These are phyloP conservation scores for Cichladusa arquata DNA, from an alignment of 2,113 vertebrate genomes.

Conservation along the genomic window DNA sequence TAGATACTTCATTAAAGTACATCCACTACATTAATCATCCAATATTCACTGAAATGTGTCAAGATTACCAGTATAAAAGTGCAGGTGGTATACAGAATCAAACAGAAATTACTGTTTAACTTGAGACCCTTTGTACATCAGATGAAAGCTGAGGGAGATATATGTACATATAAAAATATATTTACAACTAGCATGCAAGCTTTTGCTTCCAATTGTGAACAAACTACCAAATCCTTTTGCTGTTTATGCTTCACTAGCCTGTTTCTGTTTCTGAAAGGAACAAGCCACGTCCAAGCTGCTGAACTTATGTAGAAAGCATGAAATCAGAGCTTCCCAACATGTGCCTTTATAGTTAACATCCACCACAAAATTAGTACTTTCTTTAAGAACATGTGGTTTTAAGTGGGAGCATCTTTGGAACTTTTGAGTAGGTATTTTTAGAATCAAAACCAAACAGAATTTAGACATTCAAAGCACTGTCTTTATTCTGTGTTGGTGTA, in stretches of 20 bases:
- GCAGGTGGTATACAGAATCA: background rate
- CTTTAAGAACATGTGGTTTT: background rate
- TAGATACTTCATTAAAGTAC: background rate
- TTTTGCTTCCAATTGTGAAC: background rate
- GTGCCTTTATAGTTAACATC: background rate
- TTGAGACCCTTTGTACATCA: background rate
- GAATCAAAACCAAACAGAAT: background rate
- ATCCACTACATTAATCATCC: background rate
- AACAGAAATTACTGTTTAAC: background rate
- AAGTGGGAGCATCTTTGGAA: background rate
- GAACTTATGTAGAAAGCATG: background rate
- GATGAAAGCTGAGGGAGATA: background rate
- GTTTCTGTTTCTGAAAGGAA: background rate
- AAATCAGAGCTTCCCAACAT: background rate
- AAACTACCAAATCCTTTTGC: background rate
- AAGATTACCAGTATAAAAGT: background rate
- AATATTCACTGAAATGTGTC: background rate
- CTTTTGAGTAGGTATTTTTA: conserved; percentile 3
- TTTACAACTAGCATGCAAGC: background rate
- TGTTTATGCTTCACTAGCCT: background rate
- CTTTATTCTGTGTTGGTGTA: background rate
- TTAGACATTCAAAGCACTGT: background rate
- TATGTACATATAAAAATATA: background rate
- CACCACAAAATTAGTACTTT: conserved; percentile 25
- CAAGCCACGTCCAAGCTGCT: background rate